Base-by-base conservation (phyloP, 2,888 invertebrate species). In the Drosophila peninsularis region DNA sequence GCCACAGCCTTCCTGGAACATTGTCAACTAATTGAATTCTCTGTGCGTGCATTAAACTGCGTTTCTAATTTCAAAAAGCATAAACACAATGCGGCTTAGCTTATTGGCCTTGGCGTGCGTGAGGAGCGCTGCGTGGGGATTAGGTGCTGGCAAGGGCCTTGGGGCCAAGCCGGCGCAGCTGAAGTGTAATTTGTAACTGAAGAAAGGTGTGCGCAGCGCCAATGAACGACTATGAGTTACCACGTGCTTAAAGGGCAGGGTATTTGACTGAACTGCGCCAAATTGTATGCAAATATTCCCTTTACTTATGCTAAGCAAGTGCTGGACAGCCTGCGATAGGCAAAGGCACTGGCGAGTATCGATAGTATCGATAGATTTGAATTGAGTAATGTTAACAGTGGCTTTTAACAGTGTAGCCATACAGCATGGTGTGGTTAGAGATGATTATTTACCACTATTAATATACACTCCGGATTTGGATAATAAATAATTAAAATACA, bases 21-120 rank as follows among this genome's bases (percentile, higher is more conserved):
- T n/a, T n/a, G 11, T 21, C 10, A 53, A 44, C 30, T 47, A 68
- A 75, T 70, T 63, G 71, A 42, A 64, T 62, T 39, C 57, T 56
- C 45, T 56, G 57, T 65, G 58, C 60, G 55, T 65, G 65, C 41
- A 71, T 80, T 82, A 70, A 78, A 78, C 39, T 77, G 67, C 67
- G 81, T 81, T 82, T 65, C 62, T 61, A 62, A 75, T 79, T 55
- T 72, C 32, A 54, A 42, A 76, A 65, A 71, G 56, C 60, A 76
- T 64, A 24, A 42, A 42, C 54, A 54, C 54, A 44, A 53, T 14
- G 13, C 39, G 32, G 55, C 17, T 63, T 63, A 37, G 60, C 24
- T 42, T 61, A 36, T 61, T 56, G 57, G n/a, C 41, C 52, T 60
- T 44, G 41, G 53, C 17, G n/a, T 24, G 57, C 21, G 21, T 30